Evolutionary conservation across 2,888 invertebrate genomes (phyloP).

Genomic region (Phalera bucephala): DNA sequence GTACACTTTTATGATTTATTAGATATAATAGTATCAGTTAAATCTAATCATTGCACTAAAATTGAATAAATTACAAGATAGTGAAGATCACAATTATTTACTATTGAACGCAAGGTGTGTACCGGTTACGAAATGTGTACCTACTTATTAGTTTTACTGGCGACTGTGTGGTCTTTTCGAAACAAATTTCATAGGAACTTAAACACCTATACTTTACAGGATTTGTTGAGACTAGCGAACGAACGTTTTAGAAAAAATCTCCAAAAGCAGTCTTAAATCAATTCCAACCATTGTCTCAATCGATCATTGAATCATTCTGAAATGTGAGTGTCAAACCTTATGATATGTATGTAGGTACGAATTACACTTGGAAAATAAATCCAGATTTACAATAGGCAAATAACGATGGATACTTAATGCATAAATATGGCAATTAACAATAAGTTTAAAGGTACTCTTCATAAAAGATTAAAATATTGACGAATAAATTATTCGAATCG

Average conservation of each 20-base stretch:
- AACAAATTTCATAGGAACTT: conserved; percentile 50
- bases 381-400: conserved; percentile 53
- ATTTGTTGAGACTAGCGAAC: conserved; percentile 39
- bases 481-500: conserved; percentile 76
- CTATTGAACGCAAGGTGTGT: conserved; percentile 47
- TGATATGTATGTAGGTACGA: conserved; percentile 65
- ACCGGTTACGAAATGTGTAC: conserved; percentile 44
- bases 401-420: conserved; percentile 70
- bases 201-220: conserved; percentile 45
- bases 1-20: conserved; percentile 61
- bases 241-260: conserved; percentile 50
- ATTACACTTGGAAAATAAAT: conserved; percentile 40
- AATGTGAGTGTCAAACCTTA: conserved; percentile 33
- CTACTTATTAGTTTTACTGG: conserved; percentile 47
- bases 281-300: conserved; percentile 67
- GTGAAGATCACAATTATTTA: conserved; percentile 64
- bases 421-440: conserved; percentile 81
- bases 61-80: conserved; percentile 77
- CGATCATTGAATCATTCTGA: conserved; percentile 34
- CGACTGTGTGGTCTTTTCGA: conserved; percentile 31
- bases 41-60: conserved; percentile 82
- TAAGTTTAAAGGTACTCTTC: conserved; percentile 75
- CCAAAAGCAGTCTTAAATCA: conserved; percentile 78
- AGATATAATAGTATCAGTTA: conserved; percentile 71
- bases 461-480: conserved; percentile 76